These are phyloP conservation scores for Diplodus sargus DNA, from an alignment of 2,797 vertebrate genomes.

Conservation along the genomic window DNA sequence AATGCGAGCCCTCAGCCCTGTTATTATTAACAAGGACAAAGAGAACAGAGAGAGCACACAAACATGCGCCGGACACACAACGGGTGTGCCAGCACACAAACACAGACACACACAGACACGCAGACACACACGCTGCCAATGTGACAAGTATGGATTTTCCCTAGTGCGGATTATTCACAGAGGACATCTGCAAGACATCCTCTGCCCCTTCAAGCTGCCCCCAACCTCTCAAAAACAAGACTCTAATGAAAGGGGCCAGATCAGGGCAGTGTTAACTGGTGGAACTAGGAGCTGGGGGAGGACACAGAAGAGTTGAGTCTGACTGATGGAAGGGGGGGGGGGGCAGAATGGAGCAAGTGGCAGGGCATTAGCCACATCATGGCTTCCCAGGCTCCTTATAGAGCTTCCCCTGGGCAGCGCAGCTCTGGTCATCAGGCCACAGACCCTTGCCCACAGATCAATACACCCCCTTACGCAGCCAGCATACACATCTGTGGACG, in stretches of 20 bases:
- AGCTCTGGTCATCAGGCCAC: conserved; percentile 80
- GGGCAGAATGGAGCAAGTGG: conserved; percentile 76
- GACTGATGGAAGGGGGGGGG: conserved; percentile 65
- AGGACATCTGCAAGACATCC: conserved; percentile 85
- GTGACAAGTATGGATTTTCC: conserved; percentile 90
- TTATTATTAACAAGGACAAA: conserved; percentile 93
- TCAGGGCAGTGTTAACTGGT: conserved; percentile 71
- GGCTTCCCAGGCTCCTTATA: conserved; percentile 82
- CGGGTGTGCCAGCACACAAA: conserved; percentile 24
- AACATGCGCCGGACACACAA: conserved; percentile 72
- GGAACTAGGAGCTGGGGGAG: conserved; percentile 67
- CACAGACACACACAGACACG: conserved; percentile 24
- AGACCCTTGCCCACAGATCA: conserved; percentile 81
- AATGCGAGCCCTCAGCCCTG: conserved; percentile 88
- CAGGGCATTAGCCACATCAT: conserved; percentile 87
- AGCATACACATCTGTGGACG: conserved; percentile 78
- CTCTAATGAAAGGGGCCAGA: conserved; percentile 81
- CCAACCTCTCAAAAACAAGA: conserved; percentile 72
- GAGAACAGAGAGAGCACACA: conserved; percentile 83
- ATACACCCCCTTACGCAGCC: conserved; percentile 75
- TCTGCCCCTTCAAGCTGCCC: conserved; percentile 75
- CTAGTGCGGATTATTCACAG: conserved; percentile 83
- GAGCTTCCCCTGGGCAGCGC: conserved; percentile 77
- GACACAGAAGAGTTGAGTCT: conserved; percentile 68
- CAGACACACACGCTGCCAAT: conserved; percentile 68